Evolutionary conservation across 2,888 invertebrate genomes (phyloP).

Genomic region (Pseudococcus jackbeardsleyi): DNA sequence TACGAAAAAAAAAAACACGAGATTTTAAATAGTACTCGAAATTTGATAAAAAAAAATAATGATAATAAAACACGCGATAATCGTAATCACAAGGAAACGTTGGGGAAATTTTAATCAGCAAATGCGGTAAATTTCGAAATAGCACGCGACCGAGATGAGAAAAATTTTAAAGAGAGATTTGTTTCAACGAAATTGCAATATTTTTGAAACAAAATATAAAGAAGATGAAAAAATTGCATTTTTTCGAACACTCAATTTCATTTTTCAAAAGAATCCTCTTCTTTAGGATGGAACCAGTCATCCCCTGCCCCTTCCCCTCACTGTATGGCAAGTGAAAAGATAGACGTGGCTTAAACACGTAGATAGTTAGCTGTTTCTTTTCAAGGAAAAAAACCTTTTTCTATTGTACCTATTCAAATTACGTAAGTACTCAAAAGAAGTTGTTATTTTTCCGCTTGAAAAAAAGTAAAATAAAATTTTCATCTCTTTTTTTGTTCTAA

Average conservation of each 20-base stretch:
- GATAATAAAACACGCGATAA: background rate
- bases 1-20: background rate
- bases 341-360: no score
- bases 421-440: background rate
- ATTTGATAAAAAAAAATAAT: background rate
- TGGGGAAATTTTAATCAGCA: background rate
- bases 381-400: no score
- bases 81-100: background rate
- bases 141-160: background rate
- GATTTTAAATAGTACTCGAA: background rate
- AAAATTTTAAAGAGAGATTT: background rate
- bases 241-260: no score
- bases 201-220: no score
- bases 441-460: background rate
- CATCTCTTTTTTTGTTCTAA: background rate
- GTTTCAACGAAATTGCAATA: background rate
- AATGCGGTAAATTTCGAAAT: background rate
- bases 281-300: no score
- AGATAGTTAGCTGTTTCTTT: no score
- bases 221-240: no score
- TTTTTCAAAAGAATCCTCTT: no score
- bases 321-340: no score
- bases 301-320: no score
- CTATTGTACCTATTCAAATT: no score
- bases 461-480: background rate